A percentile compares a stretch with the other conserved stretches of the same genome.
Conservation (phyloP, 2,888 invertebrate genomes). For the Drosophila affinis region DNA sequence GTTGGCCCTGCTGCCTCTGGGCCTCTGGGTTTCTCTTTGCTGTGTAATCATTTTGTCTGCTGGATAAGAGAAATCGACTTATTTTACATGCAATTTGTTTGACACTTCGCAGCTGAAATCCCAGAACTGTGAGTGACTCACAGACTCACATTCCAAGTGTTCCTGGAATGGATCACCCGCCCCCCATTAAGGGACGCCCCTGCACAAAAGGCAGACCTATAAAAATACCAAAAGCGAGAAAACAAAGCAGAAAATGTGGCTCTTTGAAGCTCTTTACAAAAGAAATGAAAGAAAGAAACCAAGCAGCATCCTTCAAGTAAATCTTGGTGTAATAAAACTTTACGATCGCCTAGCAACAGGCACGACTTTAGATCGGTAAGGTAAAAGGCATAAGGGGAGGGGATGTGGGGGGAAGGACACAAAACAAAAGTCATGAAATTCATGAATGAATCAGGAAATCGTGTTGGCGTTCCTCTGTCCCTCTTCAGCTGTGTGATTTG, state of each 20-base stretch:
- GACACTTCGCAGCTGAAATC: slow-evolving; percentile 14
- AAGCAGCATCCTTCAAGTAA: slow-evolving; percentile 30
- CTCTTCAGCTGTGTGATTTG: slow-evolving; percentile 6
- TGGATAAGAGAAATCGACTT: slow-evolving; percentile 21
- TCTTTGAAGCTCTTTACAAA: neutral
- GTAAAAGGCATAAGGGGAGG: neutral
- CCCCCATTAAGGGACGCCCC: neutral
- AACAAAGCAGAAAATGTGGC: neutral
- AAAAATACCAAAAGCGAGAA: slow-evolving; percentile 31
- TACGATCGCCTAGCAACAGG: slow-evolving; percentile 69
- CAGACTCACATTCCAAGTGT: neutral
- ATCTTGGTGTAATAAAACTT: slow-evolving; percentile 66
- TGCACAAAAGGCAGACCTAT: slow-evolving; percentile 3
- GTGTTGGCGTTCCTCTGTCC: slow-evolving; percentile 47
- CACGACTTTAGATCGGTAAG: slow-evolving; percentile 14
- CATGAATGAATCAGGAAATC: slow-evolving; percentile 78
- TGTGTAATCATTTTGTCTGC: slow-evolving; percentile 45
- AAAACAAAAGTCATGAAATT: slow-evolving; percentile 70
- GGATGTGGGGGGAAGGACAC: slow-evolving; percentile 52
- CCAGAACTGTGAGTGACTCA: neutral
- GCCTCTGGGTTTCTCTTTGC: slow-evolving; percentile 13
- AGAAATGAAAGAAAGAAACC: neutral
- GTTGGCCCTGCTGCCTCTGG: neutral
- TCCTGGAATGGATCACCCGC: neutral
- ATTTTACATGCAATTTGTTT: slow-evolving; percentile 48